These are phyloP conservation scores for Stictonetta naevosa DNA, from an alignment of 2,113 vertebrate species.

Conservation along the genomic window DNA sequence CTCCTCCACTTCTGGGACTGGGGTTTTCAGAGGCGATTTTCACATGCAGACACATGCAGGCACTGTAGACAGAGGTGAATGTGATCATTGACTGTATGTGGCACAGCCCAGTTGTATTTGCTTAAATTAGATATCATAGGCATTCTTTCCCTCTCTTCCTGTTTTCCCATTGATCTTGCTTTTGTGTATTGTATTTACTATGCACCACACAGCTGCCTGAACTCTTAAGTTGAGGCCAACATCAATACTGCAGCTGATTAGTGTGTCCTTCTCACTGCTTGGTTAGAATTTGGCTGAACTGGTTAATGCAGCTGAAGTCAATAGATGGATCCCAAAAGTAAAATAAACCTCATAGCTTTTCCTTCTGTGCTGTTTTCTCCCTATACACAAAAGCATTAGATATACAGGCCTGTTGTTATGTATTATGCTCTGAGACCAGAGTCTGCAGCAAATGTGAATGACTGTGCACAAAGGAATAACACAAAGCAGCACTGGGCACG, in stretches of 20 bases:
- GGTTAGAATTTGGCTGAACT: neutral
- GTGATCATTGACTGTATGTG: neutral
- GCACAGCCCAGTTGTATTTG: neutral
- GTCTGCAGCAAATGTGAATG: neutral
- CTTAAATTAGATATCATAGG: neutral
- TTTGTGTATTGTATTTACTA: neutral
- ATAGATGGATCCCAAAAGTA: neutral
- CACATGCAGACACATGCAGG: neutral
- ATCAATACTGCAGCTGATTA: neutral
- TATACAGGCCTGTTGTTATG: neutral
- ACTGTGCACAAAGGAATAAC: neutral
- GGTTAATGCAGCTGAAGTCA: neutral
- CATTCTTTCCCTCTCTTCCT: neutral
- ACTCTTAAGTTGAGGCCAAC: neutral
- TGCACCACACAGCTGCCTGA: constrained; percentile 12
- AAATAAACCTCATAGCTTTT: neutral
- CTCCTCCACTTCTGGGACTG: neutral
- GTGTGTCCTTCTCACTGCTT: neutral
- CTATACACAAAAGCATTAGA: neutral
- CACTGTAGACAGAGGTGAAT: neutral
- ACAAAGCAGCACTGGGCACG: neutral
- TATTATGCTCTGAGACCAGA: neutral
- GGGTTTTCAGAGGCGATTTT: neutral
- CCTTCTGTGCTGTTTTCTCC: neutral
- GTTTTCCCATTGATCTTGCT: neutral